Percentiles rank a stretch among this genome's conserved stretches.
phyloP scores from a whole-genome alignment of 2,797 vertebrate species.

The Hemitrygon akajei region DNA sequence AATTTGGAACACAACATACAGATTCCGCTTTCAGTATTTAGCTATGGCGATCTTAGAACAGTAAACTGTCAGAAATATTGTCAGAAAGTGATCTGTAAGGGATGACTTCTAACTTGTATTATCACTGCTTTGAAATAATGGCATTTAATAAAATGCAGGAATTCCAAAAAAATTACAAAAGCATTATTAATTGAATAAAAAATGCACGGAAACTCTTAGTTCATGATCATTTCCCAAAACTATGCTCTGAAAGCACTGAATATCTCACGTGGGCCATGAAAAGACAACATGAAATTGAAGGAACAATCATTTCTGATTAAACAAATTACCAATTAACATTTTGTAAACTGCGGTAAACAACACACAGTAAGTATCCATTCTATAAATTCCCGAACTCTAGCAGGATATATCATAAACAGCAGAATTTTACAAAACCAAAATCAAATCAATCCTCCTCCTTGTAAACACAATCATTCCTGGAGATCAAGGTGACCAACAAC shows the following conservation, averaged over 20 bases:
- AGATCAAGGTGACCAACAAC: background rate
- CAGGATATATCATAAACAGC: slow-evolving; percentile 21
- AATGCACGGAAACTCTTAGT: background rate
- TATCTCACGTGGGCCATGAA: background rate
- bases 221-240: background rate
- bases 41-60: background rate
- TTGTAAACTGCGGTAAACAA: background rate
- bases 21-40: background rate
- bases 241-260: background rate
- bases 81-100: background rate
- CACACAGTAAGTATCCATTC: background rate
- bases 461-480: too few relatives aligned
- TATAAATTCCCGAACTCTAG: background rate
- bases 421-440: slow-evolving; percentile 16
- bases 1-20: background rate
- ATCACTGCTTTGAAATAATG: background rate
- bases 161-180: background rate
- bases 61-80: background rate
- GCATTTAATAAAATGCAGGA: background rate
- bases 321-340: slow-evolving; percentile 13
- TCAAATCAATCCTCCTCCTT: background rate
- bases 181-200: background rate
- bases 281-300: background rate
- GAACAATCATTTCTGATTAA: slow-evolving; percentile 1
- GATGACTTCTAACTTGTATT: background rate